These are phyloP conservation scores for Etia nguti DNA, from an alignment of 2,113 vertebrate species.

Conservation along the genomic window DNA sequence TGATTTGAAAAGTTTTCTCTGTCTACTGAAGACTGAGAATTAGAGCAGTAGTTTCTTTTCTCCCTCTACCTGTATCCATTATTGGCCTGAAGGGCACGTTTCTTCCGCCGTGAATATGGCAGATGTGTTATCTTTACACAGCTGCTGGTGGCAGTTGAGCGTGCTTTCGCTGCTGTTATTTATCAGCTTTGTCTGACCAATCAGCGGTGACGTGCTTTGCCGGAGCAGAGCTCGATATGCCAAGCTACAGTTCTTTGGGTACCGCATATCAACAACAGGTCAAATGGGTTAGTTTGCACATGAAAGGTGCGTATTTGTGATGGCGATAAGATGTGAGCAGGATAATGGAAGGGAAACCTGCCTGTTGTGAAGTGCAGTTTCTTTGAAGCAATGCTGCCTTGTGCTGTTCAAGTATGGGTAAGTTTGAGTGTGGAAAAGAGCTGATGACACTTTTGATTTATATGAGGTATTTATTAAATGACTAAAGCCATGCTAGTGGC, in stretches of 20 bases:
- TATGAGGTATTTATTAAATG: background rate
- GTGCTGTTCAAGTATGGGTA: background rate
- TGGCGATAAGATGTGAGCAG: slow-evolving; percentile 11
- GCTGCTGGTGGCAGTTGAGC: slow-evolving; percentile 20
- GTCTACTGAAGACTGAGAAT: slow-evolving; percentile 15
- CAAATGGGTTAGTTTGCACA: slow-evolving; percentile 43
- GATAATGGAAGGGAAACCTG: background rate
- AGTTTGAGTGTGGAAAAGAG: background rate
- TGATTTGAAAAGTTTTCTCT: slow-evolving; percentile 58
- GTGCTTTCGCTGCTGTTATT: background rate
- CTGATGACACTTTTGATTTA: background rate
- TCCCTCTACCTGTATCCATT: background rate
- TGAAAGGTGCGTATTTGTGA: slow-evolving; percentile 26
- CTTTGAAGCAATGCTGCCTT: background rate
- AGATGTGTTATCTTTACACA: slow-evolving; percentile 31
- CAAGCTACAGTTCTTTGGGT: background rate
- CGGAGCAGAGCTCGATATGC: slow-evolving; percentile 14
- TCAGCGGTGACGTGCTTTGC: slow-evolving; percentile 18
- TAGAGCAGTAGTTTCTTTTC: slow-evolving; percentile 6
- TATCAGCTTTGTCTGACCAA: slow-evolving; percentile 31
- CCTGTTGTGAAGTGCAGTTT: background rate
- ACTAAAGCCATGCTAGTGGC: background rate
- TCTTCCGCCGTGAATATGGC: slow-evolving; percentile 15
- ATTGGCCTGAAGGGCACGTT: background rate
- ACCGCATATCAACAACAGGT: slow-evolving; percentile 13